Conservation (phyloP, 2,113 vertebrate genomes). For the Gymnobelideus leadbeateri region DNA sequence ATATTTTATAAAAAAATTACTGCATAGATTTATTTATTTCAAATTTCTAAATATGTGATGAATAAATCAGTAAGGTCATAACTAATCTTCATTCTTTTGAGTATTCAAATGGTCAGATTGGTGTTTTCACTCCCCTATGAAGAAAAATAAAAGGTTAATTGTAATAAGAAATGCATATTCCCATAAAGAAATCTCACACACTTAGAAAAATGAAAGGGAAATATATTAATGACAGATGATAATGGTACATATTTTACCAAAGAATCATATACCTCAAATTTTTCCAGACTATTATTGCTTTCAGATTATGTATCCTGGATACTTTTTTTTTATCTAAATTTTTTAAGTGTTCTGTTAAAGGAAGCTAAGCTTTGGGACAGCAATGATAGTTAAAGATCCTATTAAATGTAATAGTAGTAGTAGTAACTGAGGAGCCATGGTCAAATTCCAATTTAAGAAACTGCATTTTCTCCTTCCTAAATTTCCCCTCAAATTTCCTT, state of each 20-base stretch:
- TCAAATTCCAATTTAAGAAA: constrained; percentile 1
- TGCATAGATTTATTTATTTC: constrained; percentile 36
- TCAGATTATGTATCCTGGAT: not conserved
- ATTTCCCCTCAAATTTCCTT: not conserved
- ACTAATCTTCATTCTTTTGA: constrained; percentile 9
- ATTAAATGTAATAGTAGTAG: not conserved
- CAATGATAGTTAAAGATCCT: constrained; percentile 1
- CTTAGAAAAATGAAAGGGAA: not conserved
- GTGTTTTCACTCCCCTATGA: not conserved
- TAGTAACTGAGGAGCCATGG: not conserved
- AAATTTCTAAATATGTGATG: constrained; percentile 52
- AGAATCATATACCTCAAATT: not conserved
- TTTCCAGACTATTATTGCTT: not conserved
- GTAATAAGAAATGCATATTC: not conserved
- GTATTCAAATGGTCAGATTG: not conserved
- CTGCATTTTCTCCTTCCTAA: not conserved
- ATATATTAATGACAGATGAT: not conserved
- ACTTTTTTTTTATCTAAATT: not conserved
- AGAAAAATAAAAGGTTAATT: not conserved
- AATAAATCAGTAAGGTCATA: not conserved
- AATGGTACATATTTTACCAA: not conserved
- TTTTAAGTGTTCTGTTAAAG: not conserved
- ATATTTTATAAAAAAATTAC: not conserved
- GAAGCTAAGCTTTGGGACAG: not conserved
- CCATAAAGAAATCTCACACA: constrained; percentile 11